Conservation (phyloP, 2,888 invertebrate genomes). For the Eledone cirrhosa region DNA sequence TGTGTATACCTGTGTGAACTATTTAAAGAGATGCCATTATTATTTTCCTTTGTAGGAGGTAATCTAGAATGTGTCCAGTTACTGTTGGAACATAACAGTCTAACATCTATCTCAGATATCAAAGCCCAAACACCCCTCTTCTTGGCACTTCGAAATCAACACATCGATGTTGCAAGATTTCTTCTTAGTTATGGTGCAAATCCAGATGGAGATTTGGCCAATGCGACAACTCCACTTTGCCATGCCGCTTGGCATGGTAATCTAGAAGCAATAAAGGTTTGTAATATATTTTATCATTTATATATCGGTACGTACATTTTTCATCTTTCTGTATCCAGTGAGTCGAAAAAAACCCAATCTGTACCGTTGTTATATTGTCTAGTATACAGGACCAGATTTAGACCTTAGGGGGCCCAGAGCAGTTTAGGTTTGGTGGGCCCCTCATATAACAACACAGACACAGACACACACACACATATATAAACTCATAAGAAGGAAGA, state of each 20-base stretch:
- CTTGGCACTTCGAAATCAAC: conserved; percentile 51
- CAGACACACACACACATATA: no score
- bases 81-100: conserved; percentile 43
- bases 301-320: no score
- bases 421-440: no score
- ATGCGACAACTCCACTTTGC: conserved; percentile 48
- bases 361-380: no score
- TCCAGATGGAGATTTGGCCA: conserved; percentile 48
- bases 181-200: conserved; percentile 47
- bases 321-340: no score
- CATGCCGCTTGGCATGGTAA: conserved; percentile 49
- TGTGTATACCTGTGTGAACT: no score
- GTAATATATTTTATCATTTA: no score
- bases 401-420: no score
- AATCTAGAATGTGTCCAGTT: conserved; percentile 36
- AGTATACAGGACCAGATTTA: no score
- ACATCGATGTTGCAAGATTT: conserved; percentile 40
- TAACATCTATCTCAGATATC: conserved; percentile 44
- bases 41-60: conserved; percentile 35
- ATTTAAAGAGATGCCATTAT: background rate
- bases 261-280: conserved; percentile 42
- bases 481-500: no score
- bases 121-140: conserved; percentile 57
- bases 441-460: no score
- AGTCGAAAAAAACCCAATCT: no score